Base-by-base conservation (phyloP, 2,113 vertebrate genomes). In the Carettochelys insculpta region DNA sequence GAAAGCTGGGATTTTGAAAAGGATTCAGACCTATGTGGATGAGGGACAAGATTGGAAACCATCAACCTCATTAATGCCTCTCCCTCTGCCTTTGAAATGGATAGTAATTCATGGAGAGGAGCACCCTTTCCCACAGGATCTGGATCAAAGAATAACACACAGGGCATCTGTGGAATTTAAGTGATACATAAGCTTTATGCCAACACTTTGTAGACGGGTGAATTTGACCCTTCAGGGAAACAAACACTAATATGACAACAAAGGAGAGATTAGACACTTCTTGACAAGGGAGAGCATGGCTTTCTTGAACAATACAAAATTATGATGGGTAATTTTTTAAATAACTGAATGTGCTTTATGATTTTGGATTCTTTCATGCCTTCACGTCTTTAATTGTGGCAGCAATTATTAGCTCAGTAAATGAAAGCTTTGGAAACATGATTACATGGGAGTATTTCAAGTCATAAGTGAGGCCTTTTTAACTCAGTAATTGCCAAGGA, bases 401-500 rank as follows among this genome's bases (percentile, higher is more conserved):
- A 90, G 94, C 79, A 97, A 97, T 97, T 97, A 97, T 78, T 94
- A 95, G 89, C 92, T 97, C 90, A 93, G 90, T 95, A 97, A 97
- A 97, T 97, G 92, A 96, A 95, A 94, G 93, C 90, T 94, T 96
- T 96, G 87, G 96, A 96, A 96, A 93, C 77, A 91, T 94, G 92
- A 96, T 93, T 97, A 95, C 25, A 68, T 96, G 93, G 97, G 96
- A 97, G 95, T 89, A 94, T 93, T 95, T 97, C 52, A 96, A 92
- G 89, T 94, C 82, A 93, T 95, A 95, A 97, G 93, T 95, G 96
- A 97, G 94, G 91, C 93, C 96, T 96, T 93, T 92, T 97, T 98
- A 98, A 98, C 97, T 97, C 96, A 96, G 85, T 96, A 97, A 96
- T 96, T 98, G 92, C 97, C 96, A 97, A 77, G 93, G 93, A 97